phyloP scores from a whole-genome alignment of 1,140 invertebrate genomes.

The Lepidotrigona ventralis region DNA sequence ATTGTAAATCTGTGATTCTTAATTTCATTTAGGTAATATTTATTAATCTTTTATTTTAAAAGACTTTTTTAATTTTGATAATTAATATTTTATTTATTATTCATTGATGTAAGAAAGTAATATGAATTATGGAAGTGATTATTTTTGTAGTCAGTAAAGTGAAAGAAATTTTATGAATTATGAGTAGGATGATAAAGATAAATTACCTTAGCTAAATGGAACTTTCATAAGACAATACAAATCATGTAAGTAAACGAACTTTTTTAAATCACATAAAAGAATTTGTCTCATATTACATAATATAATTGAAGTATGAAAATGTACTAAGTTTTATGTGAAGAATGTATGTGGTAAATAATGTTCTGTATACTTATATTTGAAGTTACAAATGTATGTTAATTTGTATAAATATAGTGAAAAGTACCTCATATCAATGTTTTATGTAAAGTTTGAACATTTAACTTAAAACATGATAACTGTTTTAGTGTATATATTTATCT shows the following conservation, averaged over 20 bases:
- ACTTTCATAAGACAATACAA: conserved; percentile 61
- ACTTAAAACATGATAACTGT: conserved; percentile 18
- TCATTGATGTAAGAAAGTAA: neutral
- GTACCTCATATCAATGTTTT: conserved; percentile 17
- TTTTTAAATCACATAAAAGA: conserved; percentile 24
- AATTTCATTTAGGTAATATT: conserved; percentile 11
- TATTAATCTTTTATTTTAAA: neutral
- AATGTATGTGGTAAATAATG: conserved; percentile 38
- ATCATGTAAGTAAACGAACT: conserved; percentile 29
- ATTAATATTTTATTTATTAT: conserved; percentile 2
- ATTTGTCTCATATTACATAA: conserved; percentile 50
- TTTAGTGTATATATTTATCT: conserved; percentile 52
- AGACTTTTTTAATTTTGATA: neutral
- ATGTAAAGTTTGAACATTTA: conserved; percentile 10
- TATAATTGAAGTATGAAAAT: conserved; percentile 32
- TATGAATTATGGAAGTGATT: neutral
- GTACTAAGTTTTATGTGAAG: conserved; percentile 47
- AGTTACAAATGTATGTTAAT: conserved; percentile 34
- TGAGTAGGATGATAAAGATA: conserved; percentile 20
- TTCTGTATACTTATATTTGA: conserved; percentile 38
- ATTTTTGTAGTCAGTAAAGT: neutral
- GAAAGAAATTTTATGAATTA: conserved; percentile 20
- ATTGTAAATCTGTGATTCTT: conserved; percentile 6
- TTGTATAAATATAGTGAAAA: conserved; percentile 37
- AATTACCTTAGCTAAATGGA: conserved; percentile 39